phyloP scores from a whole-genome alignment of 2,797 vertebrate species.

The Hydrolagus colliei region DNA sequence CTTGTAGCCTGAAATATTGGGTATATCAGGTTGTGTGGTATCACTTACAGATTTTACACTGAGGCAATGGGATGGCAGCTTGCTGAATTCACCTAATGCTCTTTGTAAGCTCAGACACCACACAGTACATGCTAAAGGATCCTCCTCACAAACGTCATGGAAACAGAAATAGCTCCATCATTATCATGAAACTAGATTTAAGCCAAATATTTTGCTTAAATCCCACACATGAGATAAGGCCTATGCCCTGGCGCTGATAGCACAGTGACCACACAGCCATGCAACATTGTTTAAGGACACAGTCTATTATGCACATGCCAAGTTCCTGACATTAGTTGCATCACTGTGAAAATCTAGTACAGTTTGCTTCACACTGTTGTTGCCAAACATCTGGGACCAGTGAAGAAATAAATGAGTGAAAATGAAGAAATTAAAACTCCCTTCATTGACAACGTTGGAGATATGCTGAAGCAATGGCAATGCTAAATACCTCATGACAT shows the following conservation, averaged over 20 bases:
- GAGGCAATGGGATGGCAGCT: neutral
- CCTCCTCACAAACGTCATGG: neutral
- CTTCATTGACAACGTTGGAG: neutral
- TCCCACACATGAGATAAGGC: too few species aligned
- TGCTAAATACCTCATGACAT: neutral
- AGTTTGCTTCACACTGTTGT: neutral
- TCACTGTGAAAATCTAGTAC: neutral
- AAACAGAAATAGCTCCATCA: neutral
- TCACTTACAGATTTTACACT: neutral
- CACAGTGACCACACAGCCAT: neutral
- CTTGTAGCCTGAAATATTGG: neutral
- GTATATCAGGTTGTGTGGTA: neutral
- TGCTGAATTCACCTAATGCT: neutral
- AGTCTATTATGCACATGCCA: neutral
- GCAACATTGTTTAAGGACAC: neutral
- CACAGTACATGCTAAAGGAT: neutral
- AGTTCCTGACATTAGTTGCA: neutral
- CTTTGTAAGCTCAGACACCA: neutral
- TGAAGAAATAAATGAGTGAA: neutral
- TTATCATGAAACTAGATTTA: neutral
- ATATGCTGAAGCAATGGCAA: neutral
- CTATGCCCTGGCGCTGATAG: neutral
- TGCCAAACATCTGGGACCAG: neutral
- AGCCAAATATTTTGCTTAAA: too few species aligned
- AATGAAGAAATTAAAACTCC: neutral